A percentile compares a stretch with the other conserved stretches of the same genome.
Conservation (phyloP, 2,797 vertebrate species). For the Anguilla pacifica region DNA sequence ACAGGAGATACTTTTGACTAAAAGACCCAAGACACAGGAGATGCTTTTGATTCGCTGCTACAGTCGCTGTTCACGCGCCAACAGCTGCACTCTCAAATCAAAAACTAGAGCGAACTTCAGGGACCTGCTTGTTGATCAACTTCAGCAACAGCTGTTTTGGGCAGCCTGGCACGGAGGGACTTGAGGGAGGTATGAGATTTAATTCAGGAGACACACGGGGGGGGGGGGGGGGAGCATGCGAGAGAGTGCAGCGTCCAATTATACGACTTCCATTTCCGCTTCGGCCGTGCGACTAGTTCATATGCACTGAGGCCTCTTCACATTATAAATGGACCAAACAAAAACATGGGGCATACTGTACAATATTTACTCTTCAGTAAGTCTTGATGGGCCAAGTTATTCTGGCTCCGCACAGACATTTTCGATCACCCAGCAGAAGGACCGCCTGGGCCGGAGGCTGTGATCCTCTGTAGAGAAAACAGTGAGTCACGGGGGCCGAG, state of each 20-base stretch:
- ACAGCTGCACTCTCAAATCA: not conserved
- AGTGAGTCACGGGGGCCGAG: slow-evolving; percentile 70
- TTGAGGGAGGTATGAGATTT: not conserved
- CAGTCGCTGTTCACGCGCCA: not conserved
- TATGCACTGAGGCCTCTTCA: not conserved
- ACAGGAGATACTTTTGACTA: not conserved
- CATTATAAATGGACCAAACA: not conserved
- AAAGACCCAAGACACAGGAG: not conserved
- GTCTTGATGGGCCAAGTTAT: slow-evolving; percentile 49
- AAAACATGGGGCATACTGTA: slow-evolving; percentile 39
- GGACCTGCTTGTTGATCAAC: not conserved
- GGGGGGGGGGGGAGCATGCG: not conserved
- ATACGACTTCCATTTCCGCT: not conserved
- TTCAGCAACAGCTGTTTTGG: not conserved
- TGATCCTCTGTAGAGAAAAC: slow-evolving; percentile 36
- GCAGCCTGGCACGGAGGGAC: not conserved
- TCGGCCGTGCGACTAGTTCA: not conserved
- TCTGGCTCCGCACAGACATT: slow-evolving; percentile 45
- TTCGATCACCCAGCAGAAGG: not conserved
- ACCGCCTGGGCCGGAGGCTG: not conserved
- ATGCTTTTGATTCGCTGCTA: not conserved
- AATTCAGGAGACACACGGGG: not conserved
- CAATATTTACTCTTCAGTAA: slow-evolving; percentile 53
- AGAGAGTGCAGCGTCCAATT: not conserved
- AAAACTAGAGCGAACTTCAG: not conserved